Evolutionary conservation across 2,888 invertebrate genomes (phyloP).

Genomic region (Eudemis profundana): DNA sequence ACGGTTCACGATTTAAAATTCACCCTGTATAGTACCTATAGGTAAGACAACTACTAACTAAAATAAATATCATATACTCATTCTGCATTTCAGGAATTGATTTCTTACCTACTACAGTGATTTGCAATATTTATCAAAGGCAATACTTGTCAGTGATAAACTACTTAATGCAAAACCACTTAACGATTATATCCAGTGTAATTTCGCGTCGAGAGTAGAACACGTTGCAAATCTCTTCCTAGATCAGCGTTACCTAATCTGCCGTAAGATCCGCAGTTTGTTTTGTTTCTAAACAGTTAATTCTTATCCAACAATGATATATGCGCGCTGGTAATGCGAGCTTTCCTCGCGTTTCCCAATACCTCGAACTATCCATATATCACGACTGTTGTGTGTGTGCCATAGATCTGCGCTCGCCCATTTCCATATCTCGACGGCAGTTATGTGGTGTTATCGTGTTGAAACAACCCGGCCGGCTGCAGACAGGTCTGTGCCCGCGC

Average conservation of each 20-base stretch:
- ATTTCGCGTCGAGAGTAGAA: slow-evolving; percentile 23
- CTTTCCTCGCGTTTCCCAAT: slow-evolving; percentile 18
- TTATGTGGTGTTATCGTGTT: slow-evolving; percentile 15
- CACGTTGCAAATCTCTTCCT: slow-evolving; percentile 31
- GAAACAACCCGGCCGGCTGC: slow-evolving; percentile 19
- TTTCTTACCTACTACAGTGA: background rate
- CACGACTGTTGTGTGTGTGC: background rate
- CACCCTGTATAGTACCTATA: too few species aligned
- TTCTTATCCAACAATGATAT: slow-evolving; percentile 35
- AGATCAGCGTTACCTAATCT: slow-evolving; percentile 34
- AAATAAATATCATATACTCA: too few species aligned
- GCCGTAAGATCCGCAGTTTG: slow-evolving; percentile 24
- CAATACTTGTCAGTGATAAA: slow-evolving; percentile 24
- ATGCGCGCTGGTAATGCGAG: slow-evolving; percentile 9
- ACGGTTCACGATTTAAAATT: too few species aligned
- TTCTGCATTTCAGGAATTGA: background rate
- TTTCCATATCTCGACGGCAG: slow-evolving; percentile 22
- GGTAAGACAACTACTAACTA: too few species aligned
- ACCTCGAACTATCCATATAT: slow-evolving; percentile 7
- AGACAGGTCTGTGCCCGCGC: slow-evolving; percentile 8
- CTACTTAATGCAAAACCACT: slow-evolving; percentile 31
- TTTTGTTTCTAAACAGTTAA: slow-evolving; percentile 20
- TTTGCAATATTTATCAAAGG: background rate
- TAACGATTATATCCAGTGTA: slow-evolving; percentile 26
- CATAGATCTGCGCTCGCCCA: slow-evolving; percentile 11